Evolutionary conservation across 2,888 invertebrate genomes (phyloP), one percentile per base, ranked within the genome.

Genomic region (Plagodis pulveraria): DNA sequence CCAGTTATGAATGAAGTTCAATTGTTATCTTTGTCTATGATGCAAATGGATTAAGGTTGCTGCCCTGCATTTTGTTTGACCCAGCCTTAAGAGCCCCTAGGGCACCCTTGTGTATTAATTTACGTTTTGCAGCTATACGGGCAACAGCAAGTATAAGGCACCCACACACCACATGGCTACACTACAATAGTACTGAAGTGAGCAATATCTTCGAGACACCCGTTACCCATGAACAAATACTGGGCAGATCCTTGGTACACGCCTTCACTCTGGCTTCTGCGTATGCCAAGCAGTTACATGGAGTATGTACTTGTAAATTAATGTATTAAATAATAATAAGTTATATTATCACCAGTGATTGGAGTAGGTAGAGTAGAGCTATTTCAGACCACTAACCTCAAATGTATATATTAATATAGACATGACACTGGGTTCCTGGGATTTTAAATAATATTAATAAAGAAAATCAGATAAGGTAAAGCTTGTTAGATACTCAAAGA

Each of bases 101-200:
- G n/a, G n/a, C n/a, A n/a, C n/a, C n/a, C n/a, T n/a, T n/a, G n/a
- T n/a, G n/a, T n/a, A n/a, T n/a, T n/a, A n/a, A n/a, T n/a, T n/a
- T n/a, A n/a, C n/a, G 9, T 40, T 36, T 83, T 84, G 0, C 78
- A 95, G 95, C 95, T 44, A 81, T 95, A 50, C 83, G 77, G 35
- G 74, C 85, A 41, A 85, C 74, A 48, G 83, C 93, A 0, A 80
- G 71, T n/a, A 83, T 93, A 72, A 87, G 82, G 56, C 94, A 95
- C 80, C 95, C 96, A 0, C 98, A 98, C 76, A 98, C 98, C 36
- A 91, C 97, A 32, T 94, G 97, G 81, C 83, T 96, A n/a, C 94
- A 95, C 74, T 96, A 94, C 76, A 94, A 96, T 76, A 83, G 85
- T 32, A 94, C 94, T 33, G 88, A 94, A 79, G 95, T 96, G 0